phyloP scores from a whole-genome alignment of 2,113 vertebrate species.

The Hepsetus odoe region DNA sequence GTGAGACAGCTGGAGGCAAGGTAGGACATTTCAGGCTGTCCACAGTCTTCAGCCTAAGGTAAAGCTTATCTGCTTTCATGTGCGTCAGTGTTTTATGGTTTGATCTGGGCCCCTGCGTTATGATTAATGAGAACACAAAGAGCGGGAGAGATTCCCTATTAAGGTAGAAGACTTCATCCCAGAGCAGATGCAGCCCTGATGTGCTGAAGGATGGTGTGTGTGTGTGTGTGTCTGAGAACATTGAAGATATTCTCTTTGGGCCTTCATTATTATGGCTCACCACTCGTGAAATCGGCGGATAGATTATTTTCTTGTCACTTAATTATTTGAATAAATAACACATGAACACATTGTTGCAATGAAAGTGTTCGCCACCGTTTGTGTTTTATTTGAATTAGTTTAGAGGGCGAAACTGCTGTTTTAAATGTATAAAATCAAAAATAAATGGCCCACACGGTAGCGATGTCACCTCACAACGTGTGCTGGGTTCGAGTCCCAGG shows the following conservation, averaged over 20 bases:
- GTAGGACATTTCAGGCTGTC: not conserved
- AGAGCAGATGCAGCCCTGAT: not conserved
- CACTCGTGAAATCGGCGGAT: too few relatives aligned
- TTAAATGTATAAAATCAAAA: too few relatives aligned
- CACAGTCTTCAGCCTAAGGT: not conserved
- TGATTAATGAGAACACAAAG: slow-evolving; percentile 13
- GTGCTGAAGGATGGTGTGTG: not conserved
- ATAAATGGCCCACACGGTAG: too few relatives aligned
- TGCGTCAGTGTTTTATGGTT: slow-evolving; percentile 8
- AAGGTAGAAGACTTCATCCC: slow-evolving; percentile 35
- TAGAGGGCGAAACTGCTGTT: too few relatives aligned
- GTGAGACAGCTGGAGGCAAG: slow-evolving; percentile 6
- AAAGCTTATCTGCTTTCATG: not conserved
- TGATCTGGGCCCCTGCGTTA: slow-evolving; percentile 2
- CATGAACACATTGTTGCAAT: too few relatives aligned
- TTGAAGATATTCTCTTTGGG: not conserved
- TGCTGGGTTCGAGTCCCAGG: too few relatives aligned
- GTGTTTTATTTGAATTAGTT: too few relatives aligned
- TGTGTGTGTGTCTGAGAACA: not conserved
- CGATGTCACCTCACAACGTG: too few relatives aligned
- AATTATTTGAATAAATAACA: too few relatives aligned
- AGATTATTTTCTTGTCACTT: too few relatives aligned
- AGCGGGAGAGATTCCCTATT: slow-evolving; percentile 38
- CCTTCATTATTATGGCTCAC: not conserved
- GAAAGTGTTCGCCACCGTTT: too few relatives aligned